Conservation (phyloP, 2,888 invertebrate species). For the Drosophila meridionalis region DNA sequence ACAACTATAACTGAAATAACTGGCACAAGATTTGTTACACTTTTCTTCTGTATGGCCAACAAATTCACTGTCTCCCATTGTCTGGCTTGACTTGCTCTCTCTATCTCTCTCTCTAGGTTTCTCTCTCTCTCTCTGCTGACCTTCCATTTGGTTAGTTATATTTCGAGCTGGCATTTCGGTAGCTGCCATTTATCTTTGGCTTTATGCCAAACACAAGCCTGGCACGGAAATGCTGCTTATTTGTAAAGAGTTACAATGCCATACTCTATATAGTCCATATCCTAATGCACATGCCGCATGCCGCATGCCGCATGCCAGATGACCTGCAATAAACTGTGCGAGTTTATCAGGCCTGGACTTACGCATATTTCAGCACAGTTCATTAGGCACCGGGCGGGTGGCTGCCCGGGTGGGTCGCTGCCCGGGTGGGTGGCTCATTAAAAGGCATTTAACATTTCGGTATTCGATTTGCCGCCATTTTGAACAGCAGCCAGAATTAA, state of each 20-base stretch:
- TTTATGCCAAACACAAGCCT: constrained; percentile 73
- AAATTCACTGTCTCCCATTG: constrained; percentile 33
- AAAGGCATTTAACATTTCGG: constrained; percentile 39
- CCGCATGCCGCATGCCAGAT: constrained; percentile 31
- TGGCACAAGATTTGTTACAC: constrained; percentile 71
- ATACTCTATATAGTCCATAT: constrained; percentile 30
- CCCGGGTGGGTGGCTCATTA: constrained; percentile 44
- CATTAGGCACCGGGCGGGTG: constrained; percentile 45
- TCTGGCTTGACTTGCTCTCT: constrained; percentile 10
- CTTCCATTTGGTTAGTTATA: constrained; percentile 62
- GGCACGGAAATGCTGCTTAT: constrained; percentile 76
- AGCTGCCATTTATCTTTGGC: constrained; percentile 78
- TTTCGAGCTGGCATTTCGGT: constrained; percentile 70
- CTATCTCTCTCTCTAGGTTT: background rate
- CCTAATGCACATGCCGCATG: constrained; percentile 32
- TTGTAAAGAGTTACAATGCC: constrained; percentile 69
- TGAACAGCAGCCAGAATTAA: constrained; percentile 23
- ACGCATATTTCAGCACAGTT: constrained; percentile 63
- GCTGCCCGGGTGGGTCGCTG: background rate
- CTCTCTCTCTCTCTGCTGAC: constrained; percentile 38
- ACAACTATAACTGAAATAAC: constrained; percentile 56
- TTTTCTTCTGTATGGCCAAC: constrained; percentile 42
- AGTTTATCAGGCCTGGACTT: constrained; percentile 57
- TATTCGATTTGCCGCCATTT: constrained; percentile 19
- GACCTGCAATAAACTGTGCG: constrained; percentile 70